phyloP scores from a whole-genome alignment of 1,140 invertebrate genomes.

The Phortica variegata region DNA sequence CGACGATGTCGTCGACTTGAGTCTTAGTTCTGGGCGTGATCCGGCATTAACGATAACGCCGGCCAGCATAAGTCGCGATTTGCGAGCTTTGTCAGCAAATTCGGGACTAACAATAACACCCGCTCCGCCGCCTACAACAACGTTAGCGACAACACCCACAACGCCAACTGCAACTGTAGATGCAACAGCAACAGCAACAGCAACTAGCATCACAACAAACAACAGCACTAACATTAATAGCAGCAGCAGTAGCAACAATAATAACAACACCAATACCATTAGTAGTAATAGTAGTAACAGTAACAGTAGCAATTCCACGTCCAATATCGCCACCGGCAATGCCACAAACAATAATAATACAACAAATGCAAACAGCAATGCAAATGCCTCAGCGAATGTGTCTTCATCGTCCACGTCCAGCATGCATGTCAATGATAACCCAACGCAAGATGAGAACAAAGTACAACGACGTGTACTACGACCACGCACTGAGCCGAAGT shows the following conservation, averaged over 20 bases:
- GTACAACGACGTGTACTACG: constrained; percentile 67
- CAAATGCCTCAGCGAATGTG: constrained; percentile 3
- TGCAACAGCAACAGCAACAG: constrained; percentile 11
- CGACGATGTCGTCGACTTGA: constrained; percentile 65
- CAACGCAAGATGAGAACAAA: constrained; percentile 44
- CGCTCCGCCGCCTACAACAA: constrained; percentile 22
- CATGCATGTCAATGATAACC: background rate
- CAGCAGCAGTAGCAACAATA: constrained; percentile 14
- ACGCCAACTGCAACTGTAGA: constrained; percentile 2
- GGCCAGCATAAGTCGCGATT: constrained; percentile 37
- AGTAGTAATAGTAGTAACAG: constrained; percentile 11
- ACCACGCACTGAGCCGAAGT: constrained; percentile 74
- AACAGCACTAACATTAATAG: constrained; percentile 8
- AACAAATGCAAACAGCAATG: constrained; percentile 10
- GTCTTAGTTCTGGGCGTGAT: constrained; percentile 57
- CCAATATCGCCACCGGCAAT: background rate
- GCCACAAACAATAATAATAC: constrained; percentile 14
- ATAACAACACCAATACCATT: constrained; percentile 11
- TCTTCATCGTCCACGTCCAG: constrained; percentile 1
- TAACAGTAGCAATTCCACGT: constrained; percentile 8
- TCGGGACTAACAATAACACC: constrained; percentile 51
- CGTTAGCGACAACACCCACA: background rate
- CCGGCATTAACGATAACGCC: constrained; percentile 52
- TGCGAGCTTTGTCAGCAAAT: constrained; percentile 46
- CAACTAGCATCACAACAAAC: constrained; percentile 9